Evolutionary conservation across 2,797 vertebrate genomes (phyloP).

Genomic region (Acanthopagrus latus): DNA sequence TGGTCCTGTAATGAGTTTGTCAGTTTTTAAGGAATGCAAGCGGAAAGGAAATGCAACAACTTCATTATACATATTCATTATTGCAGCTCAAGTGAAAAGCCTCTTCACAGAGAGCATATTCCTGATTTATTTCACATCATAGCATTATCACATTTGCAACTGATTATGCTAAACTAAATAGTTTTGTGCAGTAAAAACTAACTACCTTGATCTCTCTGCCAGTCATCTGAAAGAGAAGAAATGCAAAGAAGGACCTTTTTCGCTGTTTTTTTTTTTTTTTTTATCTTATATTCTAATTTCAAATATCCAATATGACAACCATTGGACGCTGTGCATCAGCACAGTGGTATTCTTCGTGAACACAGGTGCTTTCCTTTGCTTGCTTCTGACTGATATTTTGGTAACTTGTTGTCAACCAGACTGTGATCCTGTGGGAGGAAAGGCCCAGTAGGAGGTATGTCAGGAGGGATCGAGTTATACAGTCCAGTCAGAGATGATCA

Average conservation of each 20-base stretch:
- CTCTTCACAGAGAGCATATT: conserved; percentile 22
- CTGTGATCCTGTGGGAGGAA: conserved; percentile 8
- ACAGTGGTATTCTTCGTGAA: background rate
- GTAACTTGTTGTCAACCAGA: conserved; percentile 9
- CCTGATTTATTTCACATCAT: conserved; percentile 31
- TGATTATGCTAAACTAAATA: conserved; percentile 11
- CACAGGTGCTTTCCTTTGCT: background rate
- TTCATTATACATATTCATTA: conserved; percentile 54
- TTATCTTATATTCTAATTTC: background rate
- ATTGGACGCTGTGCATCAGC: background rate
- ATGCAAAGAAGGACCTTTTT: background rate
- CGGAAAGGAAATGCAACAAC: conserved; percentile 54
- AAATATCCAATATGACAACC: background rate
- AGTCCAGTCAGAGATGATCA: conserved; percentile 10
- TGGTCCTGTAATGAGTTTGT: conserved; percentile 45
- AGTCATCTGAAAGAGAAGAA: background rate
- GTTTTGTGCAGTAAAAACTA: background rate
- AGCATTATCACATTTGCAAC: conserved; percentile 30
- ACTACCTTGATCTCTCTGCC: background rate
- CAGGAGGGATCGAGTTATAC: background rate
- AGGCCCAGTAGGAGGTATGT: background rate
- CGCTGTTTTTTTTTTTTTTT: background rate
- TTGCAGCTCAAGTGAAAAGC: conserved; percentile 12
- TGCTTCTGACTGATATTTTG: conserved; percentile 6
- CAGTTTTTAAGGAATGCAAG: conserved; percentile 17